Evolutionary conservation across 30 jellyfish, hydroid and myxozoan genomes (phyloP).

Genomic region (Sanderia malayensis): DNA sequence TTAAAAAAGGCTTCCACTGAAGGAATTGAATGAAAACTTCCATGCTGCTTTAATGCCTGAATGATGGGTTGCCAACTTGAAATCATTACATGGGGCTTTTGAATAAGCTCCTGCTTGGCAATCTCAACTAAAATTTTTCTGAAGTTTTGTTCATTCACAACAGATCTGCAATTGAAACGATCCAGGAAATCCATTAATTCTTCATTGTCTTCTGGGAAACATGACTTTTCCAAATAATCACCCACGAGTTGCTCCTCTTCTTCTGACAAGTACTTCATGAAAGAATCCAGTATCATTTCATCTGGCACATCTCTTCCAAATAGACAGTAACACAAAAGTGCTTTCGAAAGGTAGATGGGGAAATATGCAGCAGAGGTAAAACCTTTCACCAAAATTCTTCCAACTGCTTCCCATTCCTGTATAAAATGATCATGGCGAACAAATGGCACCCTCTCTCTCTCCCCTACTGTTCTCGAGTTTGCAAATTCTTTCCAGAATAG

Average conservation of each 20-base stretch:
- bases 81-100: conserved; percentile 3
- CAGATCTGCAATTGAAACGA: conserved; percentile 5
- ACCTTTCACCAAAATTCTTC: conserved; percentile 22
- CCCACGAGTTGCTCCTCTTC: conserved; percentile 3
- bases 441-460: conserved; percentile 16
- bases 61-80: conserved; percentile 17
- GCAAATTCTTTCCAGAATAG: conserved; percentile 29
- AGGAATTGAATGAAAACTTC: neutral
- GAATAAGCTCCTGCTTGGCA: conserved; percentile 31
- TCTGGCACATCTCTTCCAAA: conserved; percentile 21
- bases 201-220: neutral
- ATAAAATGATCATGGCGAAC: conserved; percentile 32
- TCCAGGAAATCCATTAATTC: conserved; percentile 17
- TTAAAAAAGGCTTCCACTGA: conserved; percentile 20
- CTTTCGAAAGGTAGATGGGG: conserved; percentile 34
- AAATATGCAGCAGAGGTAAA: conserved; percentile 23
- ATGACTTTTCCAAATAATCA: conserved; percentile 1
- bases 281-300: conserved; percentile 3
- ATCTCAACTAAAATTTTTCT: conserved; percentile 14
- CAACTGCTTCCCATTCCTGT: conserved; percentile 31
- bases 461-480: conserved; percentile 22
- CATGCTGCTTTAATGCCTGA: conserved; percentile 2
- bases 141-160: conserved; percentile 18
- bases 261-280: conserved; percentile 35
- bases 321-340: neutral